Evolutionary conservation across 2,888 invertebrate species (phyloP).

Genomic region (Latrodectus hesperus): DNA sequence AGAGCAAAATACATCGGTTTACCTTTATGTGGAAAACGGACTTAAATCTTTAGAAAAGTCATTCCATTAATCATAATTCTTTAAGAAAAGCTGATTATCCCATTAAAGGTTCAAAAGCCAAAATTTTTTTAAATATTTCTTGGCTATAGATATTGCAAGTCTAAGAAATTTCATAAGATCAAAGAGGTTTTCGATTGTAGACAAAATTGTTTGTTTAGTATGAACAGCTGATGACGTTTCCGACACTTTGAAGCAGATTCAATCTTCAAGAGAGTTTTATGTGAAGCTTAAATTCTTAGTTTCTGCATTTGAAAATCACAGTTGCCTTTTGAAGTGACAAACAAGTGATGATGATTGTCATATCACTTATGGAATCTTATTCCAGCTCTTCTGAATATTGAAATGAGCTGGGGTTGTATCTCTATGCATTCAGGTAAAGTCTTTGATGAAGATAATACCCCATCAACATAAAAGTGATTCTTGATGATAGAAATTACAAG

Average conservation of each 20-base stretch:
- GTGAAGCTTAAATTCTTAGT: constrained; percentile 2
- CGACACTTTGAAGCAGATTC: background rate
- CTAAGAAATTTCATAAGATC: constrained; percentile 1
- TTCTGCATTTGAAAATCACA: background rate
- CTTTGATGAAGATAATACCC: background rate
- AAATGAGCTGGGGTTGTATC: background rate
- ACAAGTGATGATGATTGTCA: background rate
- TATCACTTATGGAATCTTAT: constrained; percentile 16
- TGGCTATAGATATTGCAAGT: constrained; percentile 4
- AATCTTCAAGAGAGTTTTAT: background rate
- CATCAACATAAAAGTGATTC: constrained; percentile 17
- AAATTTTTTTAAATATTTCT: constrained; percentile 9
- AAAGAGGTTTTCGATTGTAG: constrained; percentile 2
- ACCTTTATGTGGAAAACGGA: too few species aligned
- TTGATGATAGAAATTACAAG: background rate
- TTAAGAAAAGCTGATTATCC: background rate
- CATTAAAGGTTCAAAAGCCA: too few species aligned
- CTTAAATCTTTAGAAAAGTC: too few species aligned
- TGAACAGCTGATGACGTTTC: too few species aligned
- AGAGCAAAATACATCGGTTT: background rate
- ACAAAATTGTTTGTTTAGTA: constrained; percentile 12
- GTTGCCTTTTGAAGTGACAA: background rate
- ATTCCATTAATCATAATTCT: too few species aligned
- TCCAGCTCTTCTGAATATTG: background rate
- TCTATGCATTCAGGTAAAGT: background rate